Percentiles rank a stretch among this genome's conserved stretches.
These are phyloP conservation scores for Camponotus fellah DNA, from an alignment of 2,888 invertebrate species.

Conservation along the genomic window DNA sequence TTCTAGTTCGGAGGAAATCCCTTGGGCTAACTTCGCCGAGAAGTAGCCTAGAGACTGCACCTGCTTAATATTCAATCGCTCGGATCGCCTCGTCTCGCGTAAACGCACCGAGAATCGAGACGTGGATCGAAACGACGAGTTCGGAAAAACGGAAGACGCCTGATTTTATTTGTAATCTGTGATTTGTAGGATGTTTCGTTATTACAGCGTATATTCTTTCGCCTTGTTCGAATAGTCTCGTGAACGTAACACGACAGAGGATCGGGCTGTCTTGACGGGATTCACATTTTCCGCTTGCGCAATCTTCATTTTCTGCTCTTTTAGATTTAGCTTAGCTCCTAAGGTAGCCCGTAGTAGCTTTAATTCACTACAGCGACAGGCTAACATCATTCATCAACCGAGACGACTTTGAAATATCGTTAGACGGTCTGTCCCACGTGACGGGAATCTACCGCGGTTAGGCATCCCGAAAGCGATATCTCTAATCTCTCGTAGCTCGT, in stretches of 20 bases:
- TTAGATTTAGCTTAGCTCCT: neutral
- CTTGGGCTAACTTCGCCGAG: conserved; percentile 69
- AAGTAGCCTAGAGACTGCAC: conserved; percentile 53
- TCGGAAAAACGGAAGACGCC: neutral
- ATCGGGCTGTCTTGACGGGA: neutral
- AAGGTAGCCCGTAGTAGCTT: conserved; percentile 6
- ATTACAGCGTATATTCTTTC: neutral
- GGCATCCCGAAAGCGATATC: neutral
- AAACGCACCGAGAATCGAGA: neutral
- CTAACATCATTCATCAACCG: conserved; percentile 29
- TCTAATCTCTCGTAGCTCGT: conserved; percentile 17
- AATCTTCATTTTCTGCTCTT: neutral
- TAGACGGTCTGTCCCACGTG: neutral
- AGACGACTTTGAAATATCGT: conserved; percentile 36
- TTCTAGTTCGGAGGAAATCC: conserved; percentile 70
- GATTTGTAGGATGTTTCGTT: conserved; percentile 12
- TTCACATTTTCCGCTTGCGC: conserved; percentile 23
- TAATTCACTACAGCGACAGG: conserved; percentile 37
- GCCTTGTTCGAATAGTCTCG: neutral
- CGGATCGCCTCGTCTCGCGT: conserved; percentile 60
- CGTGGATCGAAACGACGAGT: neutral
- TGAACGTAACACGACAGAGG: conserved; percentile 9
- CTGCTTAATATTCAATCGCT: conserved; percentile 81
- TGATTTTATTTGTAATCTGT: conserved; percentile 28
- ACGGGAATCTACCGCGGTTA: conserved; percentile 5